These are phyloP conservation scores for Liasis olivaceus DNA, from an alignment of 2,797 vertebrate genomes.

Conservation along the genomic window DNA sequence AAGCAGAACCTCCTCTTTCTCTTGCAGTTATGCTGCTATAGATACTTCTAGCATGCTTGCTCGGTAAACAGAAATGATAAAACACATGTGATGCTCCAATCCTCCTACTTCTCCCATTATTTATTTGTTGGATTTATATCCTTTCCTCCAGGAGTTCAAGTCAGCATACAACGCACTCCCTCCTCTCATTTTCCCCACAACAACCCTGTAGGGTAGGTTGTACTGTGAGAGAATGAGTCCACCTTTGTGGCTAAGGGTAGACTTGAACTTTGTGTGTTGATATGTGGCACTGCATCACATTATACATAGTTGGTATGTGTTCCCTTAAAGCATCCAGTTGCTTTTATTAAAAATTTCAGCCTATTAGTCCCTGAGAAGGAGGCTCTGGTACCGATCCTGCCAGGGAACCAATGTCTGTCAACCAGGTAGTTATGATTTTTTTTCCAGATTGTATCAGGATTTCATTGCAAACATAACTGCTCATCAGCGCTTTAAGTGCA, in stretches of 20 bases:
- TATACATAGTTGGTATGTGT: not conserved
- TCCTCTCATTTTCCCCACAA: not conserved
- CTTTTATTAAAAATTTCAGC: not conserved
- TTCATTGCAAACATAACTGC: not conserved
- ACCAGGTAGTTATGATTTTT: not conserved
- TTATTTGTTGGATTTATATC: not conserved
- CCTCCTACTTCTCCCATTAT: not conserved
- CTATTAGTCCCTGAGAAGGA: not conserved
- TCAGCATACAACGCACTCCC: not conserved
- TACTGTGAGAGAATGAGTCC: not conserved
- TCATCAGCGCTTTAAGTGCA: not conserved
- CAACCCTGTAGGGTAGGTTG: not conserved
- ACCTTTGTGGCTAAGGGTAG: not conserved
- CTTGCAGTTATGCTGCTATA: not conserved
- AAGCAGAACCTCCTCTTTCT: not conserved
- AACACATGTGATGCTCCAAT: not conserved
- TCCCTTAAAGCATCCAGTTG: not conserved
- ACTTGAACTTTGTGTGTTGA: not conserved
- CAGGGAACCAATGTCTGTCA: not conserved
- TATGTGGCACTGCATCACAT: not conserved
- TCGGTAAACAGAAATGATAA: not conserved
- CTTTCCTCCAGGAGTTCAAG: not conserved
- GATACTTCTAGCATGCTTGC: not conserved
- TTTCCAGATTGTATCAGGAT: not conserved
- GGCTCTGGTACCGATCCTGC: not conserved